These are phyloP conservation scores for Propithecus deckenii DNA, from an alignment of 2,797 vertebrate genomes.

Conservation along the genomic window DNA sequence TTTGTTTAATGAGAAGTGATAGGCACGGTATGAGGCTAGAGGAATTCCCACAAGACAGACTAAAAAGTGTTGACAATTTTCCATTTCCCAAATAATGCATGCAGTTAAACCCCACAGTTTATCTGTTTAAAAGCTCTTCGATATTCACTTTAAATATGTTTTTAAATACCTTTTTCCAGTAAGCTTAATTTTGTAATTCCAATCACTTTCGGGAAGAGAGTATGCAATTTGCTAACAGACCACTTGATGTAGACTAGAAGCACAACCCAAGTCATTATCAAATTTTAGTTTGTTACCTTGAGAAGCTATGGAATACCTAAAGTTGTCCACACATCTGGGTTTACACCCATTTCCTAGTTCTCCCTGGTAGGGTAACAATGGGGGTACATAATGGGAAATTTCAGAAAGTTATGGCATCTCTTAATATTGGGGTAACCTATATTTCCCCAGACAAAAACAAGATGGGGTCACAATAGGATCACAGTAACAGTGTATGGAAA, in stretches of 20 bases:
- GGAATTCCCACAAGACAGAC: conserved; percentile 29
- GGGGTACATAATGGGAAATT: neutral
- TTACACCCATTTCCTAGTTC: neutral
- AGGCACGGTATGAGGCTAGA: neutral
- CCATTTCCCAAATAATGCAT: conserved; percentile 41
- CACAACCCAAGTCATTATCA: neutral
- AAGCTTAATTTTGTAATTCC: conserved; percentile 27
- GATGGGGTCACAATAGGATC: neutral
- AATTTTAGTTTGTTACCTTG: conserved; percentile 25
- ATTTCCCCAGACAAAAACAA: neutral
- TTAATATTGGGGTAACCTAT: neutral
- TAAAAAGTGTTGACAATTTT: conserved; percentile 42
- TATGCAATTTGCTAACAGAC: neutral
- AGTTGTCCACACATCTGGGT: neutral
- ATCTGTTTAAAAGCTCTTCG: conserved; percentile 51
- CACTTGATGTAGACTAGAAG: neutral
- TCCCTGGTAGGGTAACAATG: neutral
- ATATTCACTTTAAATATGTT: conserved; percentile 8
- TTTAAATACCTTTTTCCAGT: conserved; percentile 54
- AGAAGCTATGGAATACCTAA: neutral
- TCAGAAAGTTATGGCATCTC: neutral
- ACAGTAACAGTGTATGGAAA: neutral
- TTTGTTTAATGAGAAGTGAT: conserved; percentile 48
- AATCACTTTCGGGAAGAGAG: conserved; percentile 45
- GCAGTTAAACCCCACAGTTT: neutral